These are phyloP conservation scores for Drosophila seclusa DNA, from an alignment of 2,888 invertebrate genomes.

Conservation along the genomic window DNA sequence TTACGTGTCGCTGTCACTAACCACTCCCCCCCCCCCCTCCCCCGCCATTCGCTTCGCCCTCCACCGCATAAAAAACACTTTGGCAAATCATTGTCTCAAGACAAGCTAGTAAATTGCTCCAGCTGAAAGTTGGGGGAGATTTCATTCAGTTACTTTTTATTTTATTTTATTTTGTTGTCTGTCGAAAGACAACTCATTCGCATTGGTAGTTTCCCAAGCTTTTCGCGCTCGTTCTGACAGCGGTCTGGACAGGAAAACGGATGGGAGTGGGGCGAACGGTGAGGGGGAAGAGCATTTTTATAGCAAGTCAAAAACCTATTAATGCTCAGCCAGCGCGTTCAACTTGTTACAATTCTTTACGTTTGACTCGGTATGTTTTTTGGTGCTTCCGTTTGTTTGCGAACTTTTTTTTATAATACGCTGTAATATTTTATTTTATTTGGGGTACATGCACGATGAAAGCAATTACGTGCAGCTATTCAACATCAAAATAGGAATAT, in stretches of 20 bases:
- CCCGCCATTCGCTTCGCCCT: too few species aligned
- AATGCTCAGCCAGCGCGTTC: conserved; percentile 76
- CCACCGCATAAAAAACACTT: conserved; percentile 36
- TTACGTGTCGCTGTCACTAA: conserved; percentile 49
- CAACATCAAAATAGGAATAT: neutral
- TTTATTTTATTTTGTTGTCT: conserved; percentile 20
- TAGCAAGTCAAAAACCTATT: conserved; percentile 80
- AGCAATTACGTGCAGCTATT: neutral
- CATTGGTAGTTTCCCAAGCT: conserved; percentile 57
- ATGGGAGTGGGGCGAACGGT: neutral
- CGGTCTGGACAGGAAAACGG: neutral
- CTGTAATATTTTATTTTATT: neutral
- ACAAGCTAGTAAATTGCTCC: conserved; percentile 61
- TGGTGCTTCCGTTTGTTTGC: conserved; percentile 57
- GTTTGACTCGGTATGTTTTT: conserved; percentile 38
- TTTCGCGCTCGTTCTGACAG: conserved; percentile 22
- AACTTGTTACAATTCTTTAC: conserved; percentile 77
- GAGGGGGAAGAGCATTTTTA: conserved; percentile 46
- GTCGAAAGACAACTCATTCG: conserved; percentile 54
- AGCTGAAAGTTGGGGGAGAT: conserved; percentile 46
- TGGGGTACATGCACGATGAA: neutral
- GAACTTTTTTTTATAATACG: conserved; percentile 48
- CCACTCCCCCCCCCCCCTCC: neutral
- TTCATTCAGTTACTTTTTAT: conserved; percentile 28
- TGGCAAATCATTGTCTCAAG: conserved; percentile 72